phyloP scores from a whole-genome alignment of 2,113 vertebrate species.

The Myiozetetes cayanensis region DNA sequence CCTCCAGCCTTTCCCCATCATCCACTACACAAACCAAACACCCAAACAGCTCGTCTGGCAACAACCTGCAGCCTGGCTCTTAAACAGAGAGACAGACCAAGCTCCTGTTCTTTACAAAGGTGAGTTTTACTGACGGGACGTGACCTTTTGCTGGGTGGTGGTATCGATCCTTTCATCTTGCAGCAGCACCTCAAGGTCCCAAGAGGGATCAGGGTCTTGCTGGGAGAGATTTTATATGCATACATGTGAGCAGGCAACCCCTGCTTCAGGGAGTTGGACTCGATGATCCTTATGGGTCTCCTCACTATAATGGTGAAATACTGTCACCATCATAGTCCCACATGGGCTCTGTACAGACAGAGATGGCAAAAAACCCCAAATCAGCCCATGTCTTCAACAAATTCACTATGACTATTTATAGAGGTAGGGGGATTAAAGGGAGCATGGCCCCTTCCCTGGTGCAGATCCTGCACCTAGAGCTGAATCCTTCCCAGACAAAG shows the following conservation, averaged over 20 bases:
- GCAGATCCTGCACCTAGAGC: neutral
- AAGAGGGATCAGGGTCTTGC: neutral
- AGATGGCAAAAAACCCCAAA: neutral
- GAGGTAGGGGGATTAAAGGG: neutral
- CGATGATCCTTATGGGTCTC: neutral
- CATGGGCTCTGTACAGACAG: neutral
- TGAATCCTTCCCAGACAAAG: neutral
- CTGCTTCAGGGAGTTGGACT: neutral
- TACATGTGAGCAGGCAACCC: neutral
- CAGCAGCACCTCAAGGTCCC: neutral
- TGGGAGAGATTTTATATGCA: neutral
- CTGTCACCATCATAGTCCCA: neutral
- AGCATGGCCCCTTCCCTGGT: rapidly evolving
- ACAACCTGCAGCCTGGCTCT: neutral
- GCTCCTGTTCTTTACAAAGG: neutral
- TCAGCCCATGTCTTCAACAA: neutral
- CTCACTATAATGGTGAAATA: neutral
- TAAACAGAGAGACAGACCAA: neutral
- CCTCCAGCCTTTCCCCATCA: neutral
- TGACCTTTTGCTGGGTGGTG: neutral
- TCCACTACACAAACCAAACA: neutral
- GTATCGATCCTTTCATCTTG: neutral
- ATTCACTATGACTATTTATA: neutral
- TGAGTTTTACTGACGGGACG: neutral
- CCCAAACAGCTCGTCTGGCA: neutral